Base-by-base conservation (phyloP, 2,113 vertebrate species). In the Casuarius casuarius region DNA sequence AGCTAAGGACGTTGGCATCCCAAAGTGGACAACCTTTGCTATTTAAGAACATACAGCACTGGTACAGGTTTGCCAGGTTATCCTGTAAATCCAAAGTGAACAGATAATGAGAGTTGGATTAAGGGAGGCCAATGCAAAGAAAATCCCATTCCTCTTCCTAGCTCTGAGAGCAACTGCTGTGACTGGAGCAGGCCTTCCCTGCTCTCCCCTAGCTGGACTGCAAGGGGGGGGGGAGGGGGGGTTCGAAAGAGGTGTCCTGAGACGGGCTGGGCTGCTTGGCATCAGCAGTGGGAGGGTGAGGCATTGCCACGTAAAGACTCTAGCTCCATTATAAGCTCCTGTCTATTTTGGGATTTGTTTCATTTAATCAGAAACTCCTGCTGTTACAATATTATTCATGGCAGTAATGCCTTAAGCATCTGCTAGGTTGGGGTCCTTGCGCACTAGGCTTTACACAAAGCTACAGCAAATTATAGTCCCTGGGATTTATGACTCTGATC, bases 181-280 rank as follows among this genome's bases (percentile, higher is more conserved):
- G 72, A 42, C 3, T 44, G 44, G 22, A 8, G 18, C 12, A 72
- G 44, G 21, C 2, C 6, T 46, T 75, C 14, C 16, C 7, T 48
- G 46, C 46, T 17, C 26, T 71, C 4, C 23, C 22, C 23, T n/a
- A 21, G 12, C 13, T 79, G 17, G 12, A 35, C 33, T 38, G 7
- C 28, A 52, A 1, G 1, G 21, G 2, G 2, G 38, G 38, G 38
- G 21, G 2, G 2, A 8, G 38, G 38, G 38, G 38, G 0, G 7
- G 29, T 22, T 66, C 58, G 59, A 84, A 74, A 40, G 71, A 18
- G 0, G 0, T 4, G 18, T 25, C 15, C 33, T 1, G 1, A 78
- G 42, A 46, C 14, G 21, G 14, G 17, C 4, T 12, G 48, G 38
- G 23, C 22, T 91, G 58, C 35, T 78, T 54, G 75, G 26, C 33